Conservation (phyloP, 2,797 vertebrate species). For the Cirrhinus molitorella region DNA sequence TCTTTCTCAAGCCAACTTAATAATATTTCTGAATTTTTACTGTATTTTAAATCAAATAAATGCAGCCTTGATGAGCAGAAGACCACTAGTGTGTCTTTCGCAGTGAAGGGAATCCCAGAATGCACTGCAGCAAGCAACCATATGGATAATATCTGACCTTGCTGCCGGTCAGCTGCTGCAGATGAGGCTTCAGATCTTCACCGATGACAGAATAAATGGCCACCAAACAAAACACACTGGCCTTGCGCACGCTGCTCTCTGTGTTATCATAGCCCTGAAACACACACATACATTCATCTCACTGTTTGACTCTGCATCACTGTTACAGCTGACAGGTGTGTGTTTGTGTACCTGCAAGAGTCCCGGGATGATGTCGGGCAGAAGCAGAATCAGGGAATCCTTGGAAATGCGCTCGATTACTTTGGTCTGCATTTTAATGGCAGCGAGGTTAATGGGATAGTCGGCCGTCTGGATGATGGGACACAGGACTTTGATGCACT, state of each 20-base stretch:
- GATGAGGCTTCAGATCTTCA: conserved; percentile 92
- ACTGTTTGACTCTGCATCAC: not conserved
- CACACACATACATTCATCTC: conserved; percentile 53
- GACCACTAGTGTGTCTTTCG: too few relatives aligned
- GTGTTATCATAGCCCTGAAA: conserved; percentile 92
- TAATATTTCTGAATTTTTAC: not conserved
- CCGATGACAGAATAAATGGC: conserved; percentile 93
- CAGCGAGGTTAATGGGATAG: conserved; percentile 92
- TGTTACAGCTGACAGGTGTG: not conserved
- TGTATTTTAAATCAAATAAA: not conserved
- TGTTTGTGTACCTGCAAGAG: conserved; percentile 85
- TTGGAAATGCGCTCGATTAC: conserved; percentile 89
- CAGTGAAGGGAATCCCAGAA: too few relatives aligned
- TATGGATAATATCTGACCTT: conserved; percentile 77
- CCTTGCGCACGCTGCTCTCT: conserved; percentile 95
- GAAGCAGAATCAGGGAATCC: conserved; percentile 85
- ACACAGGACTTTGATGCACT: conserved; percentile 94
- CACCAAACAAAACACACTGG: conserved; percentile 94
- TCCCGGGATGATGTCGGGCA: conserved; percentile 91
- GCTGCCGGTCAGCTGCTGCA: conserved; percentile 93
- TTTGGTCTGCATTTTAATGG: conserved; percentile 96
- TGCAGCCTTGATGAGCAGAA: not conserved
- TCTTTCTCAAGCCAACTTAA: too few relatives aligned
- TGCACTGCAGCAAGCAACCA: too few relatives aligned
- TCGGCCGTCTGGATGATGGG: conserved; percentile 95